These are phyloP conservation scores for Promerops cafer DNA, from an alignment of 2,113 vertebrate genomes.

Conservation along the genomic window DNA sequence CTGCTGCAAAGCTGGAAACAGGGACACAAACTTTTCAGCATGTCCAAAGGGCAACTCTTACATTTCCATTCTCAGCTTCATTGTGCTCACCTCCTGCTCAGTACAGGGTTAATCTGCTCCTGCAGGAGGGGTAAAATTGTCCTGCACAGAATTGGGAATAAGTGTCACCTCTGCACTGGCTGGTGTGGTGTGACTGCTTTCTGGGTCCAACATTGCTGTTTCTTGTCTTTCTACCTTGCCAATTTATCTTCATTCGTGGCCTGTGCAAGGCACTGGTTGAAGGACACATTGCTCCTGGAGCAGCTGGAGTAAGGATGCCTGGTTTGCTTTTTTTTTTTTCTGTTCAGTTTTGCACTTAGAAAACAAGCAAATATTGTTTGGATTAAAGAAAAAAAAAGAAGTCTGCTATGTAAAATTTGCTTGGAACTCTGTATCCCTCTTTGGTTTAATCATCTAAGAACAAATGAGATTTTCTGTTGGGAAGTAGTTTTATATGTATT, in stretches of 20 bases:
- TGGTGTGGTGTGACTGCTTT: background rate
- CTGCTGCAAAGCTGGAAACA: background rate
- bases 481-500: conserved; percentile 60
- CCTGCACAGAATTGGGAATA: background rate
- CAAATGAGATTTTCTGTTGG: conserved; percentile 42
- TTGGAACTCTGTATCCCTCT: background rate
- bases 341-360: background rate
- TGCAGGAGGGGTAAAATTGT: background rate
- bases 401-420: background rate
- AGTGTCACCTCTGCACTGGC: background rate
- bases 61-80: rapidly evolving
- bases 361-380: background rate
- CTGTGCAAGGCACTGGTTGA: background rate
- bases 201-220: background rate
- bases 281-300: background rate
- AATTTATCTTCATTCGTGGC: background rate
- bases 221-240: background rate
- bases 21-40: too few species aligned
- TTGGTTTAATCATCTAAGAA: conserved; percentile 26
- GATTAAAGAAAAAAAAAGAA: background rate
- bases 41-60: rapidly evolving
- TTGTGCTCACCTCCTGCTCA: background rate
- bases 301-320: background rate
- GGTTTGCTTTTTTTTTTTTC: too few species aligned
- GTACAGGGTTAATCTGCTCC: rapidly evolving